phyloP scores from a whole-genome alignment of 1,140 invertebrate species.

The Periplaneta americana region DNA sequence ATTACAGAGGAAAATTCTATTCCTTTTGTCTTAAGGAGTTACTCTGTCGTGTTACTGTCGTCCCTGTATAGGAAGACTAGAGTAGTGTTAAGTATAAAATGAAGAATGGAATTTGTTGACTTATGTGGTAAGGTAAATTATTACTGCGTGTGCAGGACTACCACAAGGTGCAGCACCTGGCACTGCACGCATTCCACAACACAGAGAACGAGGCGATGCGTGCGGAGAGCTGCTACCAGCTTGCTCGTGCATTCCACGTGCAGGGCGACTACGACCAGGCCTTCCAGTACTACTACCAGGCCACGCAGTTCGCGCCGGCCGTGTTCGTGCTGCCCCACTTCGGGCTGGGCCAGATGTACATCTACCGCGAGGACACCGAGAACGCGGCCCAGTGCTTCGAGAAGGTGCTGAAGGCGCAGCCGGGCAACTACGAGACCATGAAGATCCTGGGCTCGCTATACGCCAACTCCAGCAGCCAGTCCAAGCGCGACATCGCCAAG shows the following conservation, averaged over 20 bases:
- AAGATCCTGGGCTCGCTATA: conserved; percentile 98
- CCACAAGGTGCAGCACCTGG: conserved; percentile 89
- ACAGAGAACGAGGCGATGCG: conserved; percentile 99
- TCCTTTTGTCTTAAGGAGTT: no score
- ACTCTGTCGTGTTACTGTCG: no score
- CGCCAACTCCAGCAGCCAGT: conserved; percentile 82
- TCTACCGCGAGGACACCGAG: conserved; percentile 93
- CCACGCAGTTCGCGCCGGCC: conserved; percentile 93
- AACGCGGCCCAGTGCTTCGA: conserved; percentile 99
- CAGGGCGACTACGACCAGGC: conserved; percentile 93
- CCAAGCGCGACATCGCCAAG: conserved; percentile 88
- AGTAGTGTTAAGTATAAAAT: no score
- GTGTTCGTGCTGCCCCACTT: conserved; percentile 96
- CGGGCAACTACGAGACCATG: conserved; percentile 99
- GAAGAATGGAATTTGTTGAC: no score
- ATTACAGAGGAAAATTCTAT: no score
- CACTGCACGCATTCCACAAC: conserved; percentile 96
- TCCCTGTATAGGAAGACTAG: no score
- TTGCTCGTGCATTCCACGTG: conserved; percentile 94
- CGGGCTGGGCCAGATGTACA: conserved; percentile 99
- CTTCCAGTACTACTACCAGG: conserved; percentile 99
- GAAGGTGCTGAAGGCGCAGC: conserved; percentile 95
- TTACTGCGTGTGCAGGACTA: conserved; percentile 62
- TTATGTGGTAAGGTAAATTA: no score
- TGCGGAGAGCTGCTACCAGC: conserved; percentile 97